A percentile compares a stretch with the other conserved stretches of the same genome.
phyloP scores from a whole-genome alignment of 2,797 vertebrate genomes.

The Hippopotamyrus pictus region DNA sequence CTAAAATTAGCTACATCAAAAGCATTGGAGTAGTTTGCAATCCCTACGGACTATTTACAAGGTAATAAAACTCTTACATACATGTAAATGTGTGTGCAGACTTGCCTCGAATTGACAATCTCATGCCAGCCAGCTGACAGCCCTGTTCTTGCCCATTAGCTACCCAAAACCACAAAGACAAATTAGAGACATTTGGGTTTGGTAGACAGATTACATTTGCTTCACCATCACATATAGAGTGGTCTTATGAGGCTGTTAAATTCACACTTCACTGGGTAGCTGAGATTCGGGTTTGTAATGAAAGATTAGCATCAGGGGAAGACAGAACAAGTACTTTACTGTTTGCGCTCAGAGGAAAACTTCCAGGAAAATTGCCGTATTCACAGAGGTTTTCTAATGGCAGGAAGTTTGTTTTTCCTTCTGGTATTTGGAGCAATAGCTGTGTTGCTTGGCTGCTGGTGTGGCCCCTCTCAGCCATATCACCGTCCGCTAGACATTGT shows the following conservation, averaged over 20 bases:
- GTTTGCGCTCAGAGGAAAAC: neutral
- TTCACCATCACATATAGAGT: neutral
- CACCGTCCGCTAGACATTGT: neutral
- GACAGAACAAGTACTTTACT: neutral
- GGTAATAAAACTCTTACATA: neutral
- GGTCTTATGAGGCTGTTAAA: neutral
- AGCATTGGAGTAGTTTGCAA: neutral
- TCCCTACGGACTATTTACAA: neutral
- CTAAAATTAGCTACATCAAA: neutral
- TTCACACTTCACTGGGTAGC: neutral
- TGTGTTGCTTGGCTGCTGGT: neutral
- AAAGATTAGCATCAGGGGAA: neutral
- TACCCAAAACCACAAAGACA: neutral
- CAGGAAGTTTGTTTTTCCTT: neutral
- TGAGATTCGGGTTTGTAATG: neutral
- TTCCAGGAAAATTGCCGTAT: neutral
- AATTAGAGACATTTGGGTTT: neutral
- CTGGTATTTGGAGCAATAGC: neutral
- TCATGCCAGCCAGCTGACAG: neutral
- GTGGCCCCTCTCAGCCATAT: neutral
- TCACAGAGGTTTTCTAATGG: constrained; percentile 6
- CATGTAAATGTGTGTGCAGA: neutral
- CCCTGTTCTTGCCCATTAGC: neutral
- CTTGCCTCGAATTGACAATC: neutral
- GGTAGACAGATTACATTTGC: neutral